Evolutionary conservation across 2,797 vertebrate species (phyloP), one percentile per base, ranked within the genome.

Genomic region (Setipinna tenuifilis): DNA sequence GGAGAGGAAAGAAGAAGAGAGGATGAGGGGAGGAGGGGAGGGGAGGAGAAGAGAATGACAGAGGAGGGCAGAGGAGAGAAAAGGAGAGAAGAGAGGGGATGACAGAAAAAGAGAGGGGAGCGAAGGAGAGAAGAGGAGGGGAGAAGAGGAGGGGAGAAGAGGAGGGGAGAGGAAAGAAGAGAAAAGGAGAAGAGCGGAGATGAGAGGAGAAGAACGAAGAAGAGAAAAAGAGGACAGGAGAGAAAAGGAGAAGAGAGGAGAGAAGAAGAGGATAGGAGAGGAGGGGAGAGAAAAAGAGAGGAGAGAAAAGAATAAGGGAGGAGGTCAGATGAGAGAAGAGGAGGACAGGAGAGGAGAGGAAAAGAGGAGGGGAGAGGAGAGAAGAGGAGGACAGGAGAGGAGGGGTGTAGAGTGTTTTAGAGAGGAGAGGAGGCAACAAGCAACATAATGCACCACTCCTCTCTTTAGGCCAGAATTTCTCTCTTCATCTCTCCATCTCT

Each of bases 401-500:
- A 80, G 14, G 28, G 61, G 68, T 31, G 82, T 25, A 19, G 16
- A 19, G 58, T 59, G 14, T 59, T n/a, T 3, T 17, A n/a, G 58
- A n/a, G 58, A 61, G 58, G 2, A 61, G 59, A 61, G 59, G 17
- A 57, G 17, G 5, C 54, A 57, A 23, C n/a, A 62, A 23, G 6
- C 61, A 62, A 2, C n/a, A n/a, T n/a, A 23, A 23, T n/a, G 6
- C 59, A 62, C n/a, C n/a, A 0, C 61, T 57, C 54, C 46, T 87
- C 87, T 90, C 84, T 86, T 81, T 86, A n/a, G n/a, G n/a, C n/a
- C n/a, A n/a, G n/a, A n/a, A n/a, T n/a, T n/a, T 68, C 88, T 89
- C 83, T 91, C 90, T 85, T 87, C 88, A 84, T 90, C 85, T 88
- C 89, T 84, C 90, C 16, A 80, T 87, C 87, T 88, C 84, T 83